Evolutionary conservation across 2,113 vertebrate species (phyloP).

Genomic region (Microcebus ravelobensis): DNA sequence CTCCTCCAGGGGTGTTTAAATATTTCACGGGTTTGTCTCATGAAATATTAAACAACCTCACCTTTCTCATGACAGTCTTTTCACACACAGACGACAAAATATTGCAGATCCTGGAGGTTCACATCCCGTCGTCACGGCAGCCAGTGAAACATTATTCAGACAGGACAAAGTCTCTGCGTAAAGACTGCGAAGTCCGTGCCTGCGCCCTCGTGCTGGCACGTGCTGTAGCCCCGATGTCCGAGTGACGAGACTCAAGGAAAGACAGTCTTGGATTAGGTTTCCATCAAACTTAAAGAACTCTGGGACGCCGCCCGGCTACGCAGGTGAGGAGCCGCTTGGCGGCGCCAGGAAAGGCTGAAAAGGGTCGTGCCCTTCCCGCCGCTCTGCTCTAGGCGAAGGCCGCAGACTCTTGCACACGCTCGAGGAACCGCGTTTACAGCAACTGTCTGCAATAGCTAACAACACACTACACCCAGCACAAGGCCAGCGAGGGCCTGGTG

Average conservation of each 20-base stretch:
- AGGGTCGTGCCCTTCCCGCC: rapidly evolving
- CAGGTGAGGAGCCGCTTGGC: rapidly evolving
- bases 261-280: not conserved
- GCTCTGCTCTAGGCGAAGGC: rapidly evolving
- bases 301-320: rapidly evolving
- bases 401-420: not conserved
- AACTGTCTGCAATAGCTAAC: not conserved
- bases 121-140: rapidly evolving
- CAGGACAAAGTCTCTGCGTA: not conserved
- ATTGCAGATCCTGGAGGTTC: not conserved
- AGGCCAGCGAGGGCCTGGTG: too few relatives aligned
- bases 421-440: rapidly evolving
- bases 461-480: too few relatives aligned
- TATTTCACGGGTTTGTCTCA: not conserved
- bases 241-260: not conserved
- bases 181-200: rapidly evolving
- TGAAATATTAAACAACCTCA: not conserved
- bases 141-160: not conserved
- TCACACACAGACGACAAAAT: not conserved
- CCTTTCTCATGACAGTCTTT: not conserved
- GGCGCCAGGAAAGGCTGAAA: rapidly evolving
- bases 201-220: rapidly evolving
- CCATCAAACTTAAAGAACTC: not conserved
- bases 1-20: not conserved
- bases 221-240: not conserved